Percentiles rank a stretch among this genome's conserved stretches.
These are phyloP conservation scores for Oncorhynchus tshawytscha DNA, from an alignment of 2,113 vertebrate genomes.

Conservation along the genomic window DNA sequence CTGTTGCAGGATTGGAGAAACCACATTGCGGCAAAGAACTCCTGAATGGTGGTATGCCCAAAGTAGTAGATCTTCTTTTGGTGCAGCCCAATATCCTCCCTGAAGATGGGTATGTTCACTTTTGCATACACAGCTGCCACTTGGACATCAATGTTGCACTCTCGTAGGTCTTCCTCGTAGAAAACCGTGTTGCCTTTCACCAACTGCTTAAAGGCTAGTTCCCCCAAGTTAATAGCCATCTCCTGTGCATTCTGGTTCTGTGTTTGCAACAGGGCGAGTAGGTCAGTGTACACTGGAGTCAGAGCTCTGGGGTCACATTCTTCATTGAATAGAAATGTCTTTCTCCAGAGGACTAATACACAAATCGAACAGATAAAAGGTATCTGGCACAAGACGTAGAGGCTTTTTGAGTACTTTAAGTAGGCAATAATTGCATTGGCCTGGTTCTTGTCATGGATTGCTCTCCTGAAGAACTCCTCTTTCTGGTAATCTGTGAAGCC, in stretches of 20 bases:
- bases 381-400: constrained; percentile 46
- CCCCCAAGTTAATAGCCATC: constrained; percentile 30
- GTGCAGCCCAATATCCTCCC: constrained; percentile 31
- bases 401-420: constrained; percentile 41
- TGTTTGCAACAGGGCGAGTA: not conserved
- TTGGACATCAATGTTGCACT: constrained; percentile 13
- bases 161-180: constrained; percentile 32
- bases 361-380: constrained; percentile 47
- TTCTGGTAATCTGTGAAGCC: constrained; percentile 51
- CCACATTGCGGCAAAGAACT: constrained; percentile 45
- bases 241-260: not conserved
- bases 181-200: constrained; percentile 9
- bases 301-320: not conserved
- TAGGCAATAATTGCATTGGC: constrained; percentile 34
- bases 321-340: not conserved
- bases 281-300: not conserved
- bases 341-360: constrained; percentile 27
- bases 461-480: constrained; percentile 29
- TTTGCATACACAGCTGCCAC: constrained; percentile 28
- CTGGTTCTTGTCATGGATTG: constrained; percentile 25
- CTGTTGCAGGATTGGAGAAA: not conserved
- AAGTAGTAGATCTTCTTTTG: constrained; percentile 46
- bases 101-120: constrained; percentile 41
- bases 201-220: constrained; percentile 21
- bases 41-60: constrained; percentile 39